phyloP scores from a whole-genome alignment of 2,888 invertebrate species.

The Leptinotarsa rubiginosa region DNA sequence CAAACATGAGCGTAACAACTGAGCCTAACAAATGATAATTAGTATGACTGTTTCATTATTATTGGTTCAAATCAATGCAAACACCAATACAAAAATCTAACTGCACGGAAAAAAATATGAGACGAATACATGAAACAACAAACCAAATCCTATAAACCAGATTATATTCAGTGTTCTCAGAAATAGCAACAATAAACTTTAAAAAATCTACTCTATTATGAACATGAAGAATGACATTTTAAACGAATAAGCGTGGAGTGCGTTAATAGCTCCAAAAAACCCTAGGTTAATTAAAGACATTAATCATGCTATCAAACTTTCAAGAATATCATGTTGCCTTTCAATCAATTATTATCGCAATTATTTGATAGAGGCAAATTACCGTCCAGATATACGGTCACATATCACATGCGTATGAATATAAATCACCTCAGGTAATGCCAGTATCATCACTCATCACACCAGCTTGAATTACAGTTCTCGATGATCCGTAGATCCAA shows the following conservation, averaged over 20 bases:
- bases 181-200: neutral
- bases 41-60: too few species aligned
- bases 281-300: neutral
- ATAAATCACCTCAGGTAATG: slow-evolving; percentile 31
- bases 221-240: neutral
- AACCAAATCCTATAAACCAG: too few species aligned
- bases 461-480: slow-evolving; percentile 30
- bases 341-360: slow-evolving; percentile 28
- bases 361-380: slow-evolving; percentile 30
- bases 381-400: slow-evolving; percentile 28
- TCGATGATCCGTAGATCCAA: slow-evolving; percentile 26
- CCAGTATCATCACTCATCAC: slow-evolving; percentile 30
- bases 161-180: neutral
- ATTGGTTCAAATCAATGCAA: too few species aligned
- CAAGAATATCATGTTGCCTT: slow-evolving; percentile 15
- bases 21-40: too few species aligned
- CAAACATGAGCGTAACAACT: too few species aligned
- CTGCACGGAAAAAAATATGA: too few species aligned
- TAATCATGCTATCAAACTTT: slow-evolving; percentile 18
- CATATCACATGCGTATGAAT: slow-evolving; percentile 29
- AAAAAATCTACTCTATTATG: too few species aligned
- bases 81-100: too few species aligned
- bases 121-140: too few species aligned
- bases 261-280: slow-evolving; percentile 12
- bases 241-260: neutral